These are phyloP conservation scores for Axinella damicornis DNA, from an alignment of 37 sponge, comb jelly and placozoan species.

Conservation along the genomic window DNA sequence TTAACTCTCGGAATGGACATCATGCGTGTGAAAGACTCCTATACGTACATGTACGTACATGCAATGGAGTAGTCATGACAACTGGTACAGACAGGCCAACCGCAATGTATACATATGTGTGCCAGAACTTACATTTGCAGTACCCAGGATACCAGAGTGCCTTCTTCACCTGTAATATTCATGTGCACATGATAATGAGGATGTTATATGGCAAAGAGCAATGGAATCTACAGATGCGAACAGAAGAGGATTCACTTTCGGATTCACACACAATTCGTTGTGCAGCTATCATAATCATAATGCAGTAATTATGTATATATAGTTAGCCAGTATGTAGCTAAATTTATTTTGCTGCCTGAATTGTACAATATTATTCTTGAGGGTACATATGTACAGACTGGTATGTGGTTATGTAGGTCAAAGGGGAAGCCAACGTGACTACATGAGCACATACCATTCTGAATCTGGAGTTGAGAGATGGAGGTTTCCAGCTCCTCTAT, in stretches of 20 bases:
- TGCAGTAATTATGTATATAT: too few relatives aligned
- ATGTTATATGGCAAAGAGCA: neutral
- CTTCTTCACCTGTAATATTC: neutral
- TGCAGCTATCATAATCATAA: too few relatives aligned
- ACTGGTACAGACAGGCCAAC: neutral
- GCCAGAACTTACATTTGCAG: constrained; percentile 28
- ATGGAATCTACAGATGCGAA: neutral
- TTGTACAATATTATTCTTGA: too few relatives aligned
- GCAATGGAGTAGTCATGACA: neutral
- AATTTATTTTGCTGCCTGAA: too few relatives aligned
- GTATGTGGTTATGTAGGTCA: neutral
- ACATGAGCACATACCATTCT: neutral
- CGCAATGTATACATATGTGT: too few relatives aligned
- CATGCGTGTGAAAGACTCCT: too few relatives aligned
- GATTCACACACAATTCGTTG: too few relatives aligned
- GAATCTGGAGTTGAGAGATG: neutral
- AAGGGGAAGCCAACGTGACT: too few relatives aligned
- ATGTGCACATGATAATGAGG: neutral
- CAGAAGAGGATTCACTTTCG: too few relatives aligned
- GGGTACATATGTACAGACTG: neutral
- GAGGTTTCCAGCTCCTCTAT: neutral
- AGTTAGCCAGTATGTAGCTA: too few relatives aligned
- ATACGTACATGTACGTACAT: too few relatives aligned
- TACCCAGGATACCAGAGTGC: constrained; percentile 14
- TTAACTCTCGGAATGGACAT: too few relatives aligned